Conservation (phyloP, 35 echinoderm and acorn worm genomes). For the Stichopus chloronotus region DNA sequence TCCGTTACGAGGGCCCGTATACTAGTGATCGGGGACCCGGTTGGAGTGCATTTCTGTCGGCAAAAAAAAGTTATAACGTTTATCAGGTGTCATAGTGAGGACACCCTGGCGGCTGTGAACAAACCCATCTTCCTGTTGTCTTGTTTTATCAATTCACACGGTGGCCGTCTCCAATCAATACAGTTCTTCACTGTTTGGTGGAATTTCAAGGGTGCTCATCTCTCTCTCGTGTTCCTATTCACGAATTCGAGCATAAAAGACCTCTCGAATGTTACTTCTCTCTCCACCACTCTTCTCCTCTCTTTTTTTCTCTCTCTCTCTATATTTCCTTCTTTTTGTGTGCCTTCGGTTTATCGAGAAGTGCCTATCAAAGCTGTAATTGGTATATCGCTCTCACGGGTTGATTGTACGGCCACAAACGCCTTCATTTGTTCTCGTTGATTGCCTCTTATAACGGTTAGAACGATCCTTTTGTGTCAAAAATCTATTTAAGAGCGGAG, state of each 20-base stretch:
- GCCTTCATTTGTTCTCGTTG: conserved; percentile 16
- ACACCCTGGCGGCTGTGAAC: neutral
- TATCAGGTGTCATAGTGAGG: neutral
- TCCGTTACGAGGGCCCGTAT: too few relatives aligned
- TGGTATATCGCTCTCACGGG: conserved; percentile 43
- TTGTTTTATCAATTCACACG: conserved; percentile 11
- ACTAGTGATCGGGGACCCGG: too few relatives aligned
- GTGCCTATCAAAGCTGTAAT: conserved; percentile 46
- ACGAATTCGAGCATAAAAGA: neutral
- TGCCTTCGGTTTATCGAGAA: neutral
- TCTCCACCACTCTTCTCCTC: neutral
- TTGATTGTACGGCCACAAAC: conserved; percentile 27
- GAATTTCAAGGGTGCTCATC: conserved; percentile 39
- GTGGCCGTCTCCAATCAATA: conserved; percentile 12
- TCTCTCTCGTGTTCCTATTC: neutral
- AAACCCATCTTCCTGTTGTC: neutral
- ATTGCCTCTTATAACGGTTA: conserved; percentile 36
- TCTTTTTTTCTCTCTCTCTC: neutral
- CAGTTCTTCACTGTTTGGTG: conserved; percentile 2
- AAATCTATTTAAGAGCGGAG: conserved; percentile 31
- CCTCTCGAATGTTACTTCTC: neutral
- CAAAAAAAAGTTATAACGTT: neutral
- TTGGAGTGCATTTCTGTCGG: too few relatives aligned
- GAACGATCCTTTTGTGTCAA: conserved; percentile 34
- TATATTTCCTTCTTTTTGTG: neutral